Conservation (phyloP, 1,140 invertebrate species). For the Nasonia giraulti region DNA sequence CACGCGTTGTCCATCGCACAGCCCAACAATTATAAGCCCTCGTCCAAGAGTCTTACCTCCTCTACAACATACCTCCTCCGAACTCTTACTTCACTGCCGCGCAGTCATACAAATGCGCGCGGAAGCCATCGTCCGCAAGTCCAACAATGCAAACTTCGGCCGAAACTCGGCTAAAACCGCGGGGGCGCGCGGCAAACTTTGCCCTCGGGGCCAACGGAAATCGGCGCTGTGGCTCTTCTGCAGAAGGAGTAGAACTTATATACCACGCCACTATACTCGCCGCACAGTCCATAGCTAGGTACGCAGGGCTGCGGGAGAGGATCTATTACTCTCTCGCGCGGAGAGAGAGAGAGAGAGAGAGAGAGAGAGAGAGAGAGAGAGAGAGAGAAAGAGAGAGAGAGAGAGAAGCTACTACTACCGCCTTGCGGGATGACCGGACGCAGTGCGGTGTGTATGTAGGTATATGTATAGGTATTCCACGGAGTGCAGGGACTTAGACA, state of each 20-base stretch:
- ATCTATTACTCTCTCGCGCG: conserved; percentile 17
- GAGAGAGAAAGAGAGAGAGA: too few species aligned
- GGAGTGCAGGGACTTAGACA: not conserved
- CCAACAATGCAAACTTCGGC: not conserved
- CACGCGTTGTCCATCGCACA: not conserved
- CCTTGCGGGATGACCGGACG: not conserved
- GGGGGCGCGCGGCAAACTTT: not conserved
- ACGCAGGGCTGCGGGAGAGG: not conserved
- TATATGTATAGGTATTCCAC: not conserved
- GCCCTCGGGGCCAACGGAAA: not conserved
- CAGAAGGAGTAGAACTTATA: not conserved
- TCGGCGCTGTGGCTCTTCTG: not conserved
- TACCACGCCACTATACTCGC: not conserved
- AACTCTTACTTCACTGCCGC: not conserved
- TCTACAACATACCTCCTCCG: too few species aligned
- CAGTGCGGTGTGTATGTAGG: not conserved
- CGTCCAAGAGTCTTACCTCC: not conserved
- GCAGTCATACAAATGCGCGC: not conserved
- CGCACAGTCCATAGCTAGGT: not conserved
- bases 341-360: too few species aligned
- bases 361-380: too few species aligned
- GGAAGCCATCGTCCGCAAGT: not conserved
- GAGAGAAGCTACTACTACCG: not conserved
- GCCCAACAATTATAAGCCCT: not conserved
- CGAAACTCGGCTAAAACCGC: not conserved